Evolutionary conservation across 2,797 vertebrate species (phyloP).

Genomic region (Oreochromis mossambicus): DNA sequence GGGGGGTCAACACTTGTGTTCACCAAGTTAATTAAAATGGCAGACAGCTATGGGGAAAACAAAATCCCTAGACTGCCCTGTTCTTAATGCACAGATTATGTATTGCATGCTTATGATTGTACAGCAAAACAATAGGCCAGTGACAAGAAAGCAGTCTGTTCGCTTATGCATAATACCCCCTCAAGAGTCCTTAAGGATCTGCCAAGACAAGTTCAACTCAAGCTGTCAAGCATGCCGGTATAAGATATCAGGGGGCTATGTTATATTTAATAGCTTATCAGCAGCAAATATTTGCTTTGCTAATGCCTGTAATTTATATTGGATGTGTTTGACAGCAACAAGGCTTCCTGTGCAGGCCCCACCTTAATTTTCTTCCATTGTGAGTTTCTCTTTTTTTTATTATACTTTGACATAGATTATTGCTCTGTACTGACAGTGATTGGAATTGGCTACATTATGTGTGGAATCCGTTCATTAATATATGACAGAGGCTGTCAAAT

Average conservation of each 20-base stretch:
- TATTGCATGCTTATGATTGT: neutral
- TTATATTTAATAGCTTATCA: conserved; percentile 45
- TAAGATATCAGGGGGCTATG: conserved; percentile 10
- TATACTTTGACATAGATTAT: neutral
- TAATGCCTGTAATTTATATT: conserved; percentile 38
- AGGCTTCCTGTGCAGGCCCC: neutral
- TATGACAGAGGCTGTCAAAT: conserved; percentile 19
- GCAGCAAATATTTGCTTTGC: conserved; percentile 26
- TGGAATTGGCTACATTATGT: conserved; percentile 25
- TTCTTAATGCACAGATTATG: neutral
- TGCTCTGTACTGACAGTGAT: neutral
- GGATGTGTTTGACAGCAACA: conserved; percentile 16
- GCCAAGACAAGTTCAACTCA: conserved; percentile 20
- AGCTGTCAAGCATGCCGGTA: conserved; percentile 18
- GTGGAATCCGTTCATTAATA: conserved; percentile 18
- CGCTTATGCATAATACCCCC: conserved; percentile 4
- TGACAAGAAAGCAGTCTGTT: neutral
- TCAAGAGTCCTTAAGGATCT: conserved; percentile 25
- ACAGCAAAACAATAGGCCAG: neutral
- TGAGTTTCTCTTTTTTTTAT: neutral
- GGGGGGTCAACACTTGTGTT: neutral
- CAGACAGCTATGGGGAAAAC: neutral
- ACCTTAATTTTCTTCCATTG: neutral
- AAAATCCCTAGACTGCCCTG: neutral
- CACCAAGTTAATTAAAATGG: neutral